Evolutionary conservation across 2,797 vertebrate species (phyloP).

Genomic region (Lycodopsis pacificus): DNA sequence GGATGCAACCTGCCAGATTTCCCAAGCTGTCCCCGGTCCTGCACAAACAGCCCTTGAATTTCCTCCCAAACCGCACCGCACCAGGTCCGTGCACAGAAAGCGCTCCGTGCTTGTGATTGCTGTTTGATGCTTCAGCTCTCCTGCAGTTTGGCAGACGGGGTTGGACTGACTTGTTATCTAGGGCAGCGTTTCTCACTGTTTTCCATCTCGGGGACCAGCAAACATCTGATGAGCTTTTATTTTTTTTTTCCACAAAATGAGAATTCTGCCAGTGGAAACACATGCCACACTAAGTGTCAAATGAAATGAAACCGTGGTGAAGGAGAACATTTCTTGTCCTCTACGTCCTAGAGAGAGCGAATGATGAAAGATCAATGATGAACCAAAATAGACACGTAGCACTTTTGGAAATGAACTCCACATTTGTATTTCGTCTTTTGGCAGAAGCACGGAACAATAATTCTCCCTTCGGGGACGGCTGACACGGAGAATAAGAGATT

Average conservation of each 20-base stretch:
- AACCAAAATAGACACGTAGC: slow-evolving; percentile 48
- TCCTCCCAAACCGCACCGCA: slow-evolving; percentile 38
- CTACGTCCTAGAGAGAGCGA: slow-evolving; percentile 27
- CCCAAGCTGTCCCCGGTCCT: slow-evolving; percentile 39
- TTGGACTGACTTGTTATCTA: slow-evolving; percentile 62
- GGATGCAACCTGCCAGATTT: slow-evolving; percentile 49
- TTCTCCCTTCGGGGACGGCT: slow-evolving; percentile 63
- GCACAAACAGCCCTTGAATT: slow-evolving; percentile 40
- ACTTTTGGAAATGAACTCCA: slow-evolving; percentile 59
- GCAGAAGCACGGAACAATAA: slow-evolving; percentile 58
- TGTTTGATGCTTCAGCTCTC: slow-evolving; percentile 64
- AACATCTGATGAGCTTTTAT: slow-evolving; percentile 44
- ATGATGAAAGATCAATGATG: slow-evolving; percentile 42
- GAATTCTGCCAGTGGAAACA: slow-evolving; percentile 33
- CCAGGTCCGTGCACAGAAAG: slow-evolving; percentile 35
- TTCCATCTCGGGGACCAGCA: slow-evolving; percentile 61
- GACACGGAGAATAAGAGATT: slow-evolving; percentile 63
- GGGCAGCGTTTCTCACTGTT: slow-evolving; percentile 62
- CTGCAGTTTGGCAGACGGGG: slow-evolving; percentile 53
- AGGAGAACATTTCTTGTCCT: not conserved
- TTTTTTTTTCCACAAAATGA: slow-evolving; percentile 1
- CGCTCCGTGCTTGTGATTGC: slow-evolving; percentile 52
- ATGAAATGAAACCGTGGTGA: slow-evolving; percentile 18
- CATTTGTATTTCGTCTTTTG: slow-evolving; percentile 60
- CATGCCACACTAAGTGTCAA: slow-evolving; percentile 12